These are phyloP conservation scores for Drosophila putrida DNA, from an alignment of 2,888 invertebrate genomes.

Conservation along the genomic window DNA sequence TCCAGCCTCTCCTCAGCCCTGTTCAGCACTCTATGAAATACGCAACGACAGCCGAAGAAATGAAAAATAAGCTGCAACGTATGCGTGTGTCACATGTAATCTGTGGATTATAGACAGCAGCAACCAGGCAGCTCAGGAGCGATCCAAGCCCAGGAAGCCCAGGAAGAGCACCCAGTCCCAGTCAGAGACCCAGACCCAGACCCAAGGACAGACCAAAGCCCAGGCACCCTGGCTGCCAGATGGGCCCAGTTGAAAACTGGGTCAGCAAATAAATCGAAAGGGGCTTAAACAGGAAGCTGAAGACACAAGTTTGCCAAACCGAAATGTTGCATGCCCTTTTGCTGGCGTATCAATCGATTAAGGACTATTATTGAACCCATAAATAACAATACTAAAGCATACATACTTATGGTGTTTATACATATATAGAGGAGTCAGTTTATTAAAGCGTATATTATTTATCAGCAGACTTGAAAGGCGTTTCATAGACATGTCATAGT, in stretches of 20 bases:
- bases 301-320: conserved; percentile 30
- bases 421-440: neutral
- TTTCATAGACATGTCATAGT: neutral
- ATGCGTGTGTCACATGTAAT: conserved; percentile 79
- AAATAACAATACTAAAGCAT: conserved; percentile 14
- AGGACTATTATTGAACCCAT: conserved; percentile 12
- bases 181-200: neutral
- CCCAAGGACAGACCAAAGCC: conserved; percentile 5
- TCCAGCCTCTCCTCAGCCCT: neutral
- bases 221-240: conserved; percentile 26
- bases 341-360: conserved; percentile 22
- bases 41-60: conserved; percentile 71
- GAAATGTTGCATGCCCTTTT: conserved; percentile 44
- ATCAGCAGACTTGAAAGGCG: neutral
- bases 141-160: conserved; percentile 12
- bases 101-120: conserved; percentile 77
- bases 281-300: conserved; percentile 54
- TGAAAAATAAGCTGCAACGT: conserved; percentile 81
- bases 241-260: conserved; percentile 62
- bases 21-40: conserved; percentile 37
- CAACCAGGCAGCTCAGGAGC: conserved; percentile 34
- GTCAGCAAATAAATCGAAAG: conserved; percentile 78
- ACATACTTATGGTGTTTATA: neutral
- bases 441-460: conserved; percentile 8
- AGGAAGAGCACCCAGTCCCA: conserved; percentile 9